Percentiles rank a stretch among this genome's conserved stretches.
Conservation (phyloP, 2,888 invertebrate species). For the Anoncus sp. region DNA sequence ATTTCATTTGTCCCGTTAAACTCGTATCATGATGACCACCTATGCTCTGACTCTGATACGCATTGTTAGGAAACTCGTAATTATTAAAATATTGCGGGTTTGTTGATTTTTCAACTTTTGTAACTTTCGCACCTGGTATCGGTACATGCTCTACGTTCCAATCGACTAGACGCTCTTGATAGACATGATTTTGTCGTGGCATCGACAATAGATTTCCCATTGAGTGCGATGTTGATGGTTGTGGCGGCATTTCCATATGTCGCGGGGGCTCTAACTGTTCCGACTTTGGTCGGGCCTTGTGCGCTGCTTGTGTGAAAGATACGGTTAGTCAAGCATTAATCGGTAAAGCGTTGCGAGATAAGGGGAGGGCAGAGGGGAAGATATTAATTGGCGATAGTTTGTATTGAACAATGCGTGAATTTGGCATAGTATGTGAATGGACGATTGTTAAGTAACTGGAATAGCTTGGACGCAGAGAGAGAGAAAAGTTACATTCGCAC, state of each 20-base stretch:
- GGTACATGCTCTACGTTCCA: slow-evolving; percentile 75
- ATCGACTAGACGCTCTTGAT: slow-evolving; percentile 80
- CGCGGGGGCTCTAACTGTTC: slow-evolving; percentile 79
- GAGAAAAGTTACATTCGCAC: slow-evolving; percentile 21
- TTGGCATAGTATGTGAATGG: slow-evolving; percentile 3
- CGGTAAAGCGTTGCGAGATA: slow-evolving; percentile 65
- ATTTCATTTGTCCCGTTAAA: slow-evolving; percentile 43
- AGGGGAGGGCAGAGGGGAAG: not conserved
- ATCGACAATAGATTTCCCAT: slow-evolving; percentile 81
- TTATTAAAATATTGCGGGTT: slow-evolving; percentile 64
- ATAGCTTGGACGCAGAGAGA: slow-evolving; percentile 19
- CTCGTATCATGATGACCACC: slow-evolving; percentile 42
- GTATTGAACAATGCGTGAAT: slow-evolving; percentile 11
- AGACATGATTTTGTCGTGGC: slow-evolving; percentile 73
- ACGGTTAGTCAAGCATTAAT: slow-evolving; percentile 80
- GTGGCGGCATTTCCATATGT: slow-evolving; percentile 69
- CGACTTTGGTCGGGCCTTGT: slow-evolving; percentile 81
- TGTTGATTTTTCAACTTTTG: slow-evolving; percentile 62
- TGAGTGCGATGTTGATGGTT: slow-evolving; percentile 79
- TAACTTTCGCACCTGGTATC: slow-evolving; percentile 78
- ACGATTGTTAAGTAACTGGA: not conserved
- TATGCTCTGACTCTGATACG: slow-evolving; percentile 61
- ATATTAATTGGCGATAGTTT: slow-evolving; percentile 26
- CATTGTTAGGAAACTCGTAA: slow-evolving; percentile 65
- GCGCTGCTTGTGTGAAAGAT: slow-evolving; percentile 75